A percentile compares a stretch with the other conserved stretches of the same genome.
These are phyloP conservation scores for Tanytarsus gracilentus DNA, from an alignment of 2,888 invertebrate species.

Conservation along the genomic window DNA sequence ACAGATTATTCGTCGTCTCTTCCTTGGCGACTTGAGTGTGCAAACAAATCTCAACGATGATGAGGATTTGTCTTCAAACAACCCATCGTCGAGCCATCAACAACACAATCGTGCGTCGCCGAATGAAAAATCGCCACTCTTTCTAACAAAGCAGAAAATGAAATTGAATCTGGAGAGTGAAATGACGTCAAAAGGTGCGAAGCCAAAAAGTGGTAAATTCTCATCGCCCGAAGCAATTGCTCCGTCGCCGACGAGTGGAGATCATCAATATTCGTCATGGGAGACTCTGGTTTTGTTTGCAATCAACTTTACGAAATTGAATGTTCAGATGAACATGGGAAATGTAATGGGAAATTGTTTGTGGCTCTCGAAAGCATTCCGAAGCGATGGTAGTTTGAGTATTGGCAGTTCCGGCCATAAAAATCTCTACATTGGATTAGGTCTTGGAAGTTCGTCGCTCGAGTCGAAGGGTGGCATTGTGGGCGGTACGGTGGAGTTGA, in stretches of 20 bases:
- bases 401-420: slow-evolving; percentile 89
- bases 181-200: slow-evolving; percentile 42
- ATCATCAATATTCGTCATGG: slow-evolving; percentile 71
- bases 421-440: slow-evolving; percentile 82
- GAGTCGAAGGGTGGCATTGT: slow-evolving; percentile 97
- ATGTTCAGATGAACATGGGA: slow-evolving; percentile 99
- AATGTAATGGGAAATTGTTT: slow-evolving; percentile 99
- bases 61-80: slow-evolving; percentile 27
- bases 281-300: slow-evolving; percentile 93
- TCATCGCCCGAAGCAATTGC: slow-evolving; percentile 49
- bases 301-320: slow-evolving; percentile 89
- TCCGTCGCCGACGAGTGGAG: slow-evolving; percentile 51
- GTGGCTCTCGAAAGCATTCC: slow-evolving; percentile 88
- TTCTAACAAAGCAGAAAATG: slow-evolving; percentile 49
- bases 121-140: slow-evolving; percentile 35
- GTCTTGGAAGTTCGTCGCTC: slow-evolving; percentile 79
- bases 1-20: slow-evolving; percentile 86
- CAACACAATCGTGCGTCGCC: slow-evolving; percentile 31
- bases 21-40: slow-evolving; percentile 84
- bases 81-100: neutral
- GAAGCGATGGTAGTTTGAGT: slow-evolving; percentile 82
- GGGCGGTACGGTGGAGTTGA: slow-evolving; percentile 87
- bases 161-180: slow-evolving; percentile 49
- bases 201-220: slow-evolving; percentile 46
- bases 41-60: slow-evolving; percentile 32